Base-by-base conservation (phyloP, 1,140 invertebrate species). In the Drosophila bocki region DNA sequence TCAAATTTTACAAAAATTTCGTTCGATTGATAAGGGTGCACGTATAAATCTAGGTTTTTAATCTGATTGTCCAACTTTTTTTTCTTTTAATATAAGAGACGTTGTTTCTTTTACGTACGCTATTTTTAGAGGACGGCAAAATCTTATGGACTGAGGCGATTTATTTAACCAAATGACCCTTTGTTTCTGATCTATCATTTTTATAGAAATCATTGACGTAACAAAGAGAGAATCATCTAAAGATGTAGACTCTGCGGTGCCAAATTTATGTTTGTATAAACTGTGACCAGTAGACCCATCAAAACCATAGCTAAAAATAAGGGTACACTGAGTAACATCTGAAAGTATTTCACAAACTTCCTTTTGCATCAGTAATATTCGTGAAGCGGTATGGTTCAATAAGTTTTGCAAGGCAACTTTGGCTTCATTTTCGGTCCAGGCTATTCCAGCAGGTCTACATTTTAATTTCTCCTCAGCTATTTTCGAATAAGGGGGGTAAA, bases 291-390 rank as follows among this genome's bases (percentile, higher is more conserved):
- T 53, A 13, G 41, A 35, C 11, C n/a, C 11, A 54, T 35, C 32
- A 54, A 54, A 54, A 19, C 11, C 32, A 35, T 33, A 54, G n/a
- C 29, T 9, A n/a, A 54, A 54, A 17, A 54, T 12, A 45, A 45
- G 57, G 7, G 11, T 19, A 39, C 39, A 44, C 19, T 44, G 3
- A 17, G 41, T 45, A 32, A 59, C 22, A 45, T 59, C 41, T 8
- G 5, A 26, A 42, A 58, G 39, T 19, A 17, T 29, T 44, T 58
- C 26, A 58, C 56, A 58, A 9, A 58, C 56, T 32, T 44, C 39
- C 39, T 58, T 7, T 58, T 58, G 39, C 54, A 42, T 57, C 9
- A 57, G 9, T 15, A 57, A 35, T 41, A 42, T 57, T 58, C 26
- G 13, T 8, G 56, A 58, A 29, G 26, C 39, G 15, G 41, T 33